These are phyloP conservation scores for Rotaria socialis DNA, from an alignment of 2,888 invertebrate species.

Conservation along the genomic window DNA sequence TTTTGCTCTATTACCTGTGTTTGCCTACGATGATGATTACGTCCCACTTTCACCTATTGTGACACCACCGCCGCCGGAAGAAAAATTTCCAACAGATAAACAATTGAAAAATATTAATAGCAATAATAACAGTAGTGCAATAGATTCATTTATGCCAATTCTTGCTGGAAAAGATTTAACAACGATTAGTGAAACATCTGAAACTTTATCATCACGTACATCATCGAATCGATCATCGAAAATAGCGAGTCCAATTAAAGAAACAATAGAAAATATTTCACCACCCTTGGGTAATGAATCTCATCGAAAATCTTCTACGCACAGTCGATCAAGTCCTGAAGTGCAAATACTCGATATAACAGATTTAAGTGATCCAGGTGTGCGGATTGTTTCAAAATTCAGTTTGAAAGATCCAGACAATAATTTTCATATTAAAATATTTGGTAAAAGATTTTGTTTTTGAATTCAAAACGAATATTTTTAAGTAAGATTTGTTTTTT, in stretches of 20 bases:
- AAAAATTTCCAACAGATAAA: not conserved
- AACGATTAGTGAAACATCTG: constrained; percentile 33
- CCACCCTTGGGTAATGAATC: too few species aligned
- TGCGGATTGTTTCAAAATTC: not conserved
- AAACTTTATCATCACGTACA: not conserved
- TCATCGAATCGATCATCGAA: not conserved
- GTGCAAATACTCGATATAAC: constrained; percentile 9
- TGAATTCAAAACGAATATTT: not conserved
- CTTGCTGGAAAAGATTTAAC: not conserved
- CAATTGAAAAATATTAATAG: not conserved
- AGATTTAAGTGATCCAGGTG: not conserved
- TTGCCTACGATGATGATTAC: constrained; percentile 30
- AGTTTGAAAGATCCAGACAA: constrained; percentile 8
- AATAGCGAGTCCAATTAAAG: not conserved
- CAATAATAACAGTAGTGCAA: not conserved
- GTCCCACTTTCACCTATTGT: constrained; percentile 16
- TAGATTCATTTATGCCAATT: not conserved
- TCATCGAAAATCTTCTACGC: not conserved
- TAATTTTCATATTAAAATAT: not conserved
- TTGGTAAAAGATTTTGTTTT: not conserved
- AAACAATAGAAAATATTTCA: not conserved
- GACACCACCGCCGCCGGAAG: not conserved
- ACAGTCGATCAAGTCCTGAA: not conserved
- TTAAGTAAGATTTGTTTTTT: not conserved
- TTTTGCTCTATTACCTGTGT: not conserved